Percentiles rank a stretch among this genome's conserved stretches.
phyloP scores from a whole-genome alignment of 2,113 vertebrate genomes.

The Pionites leucogaster region DNA sequence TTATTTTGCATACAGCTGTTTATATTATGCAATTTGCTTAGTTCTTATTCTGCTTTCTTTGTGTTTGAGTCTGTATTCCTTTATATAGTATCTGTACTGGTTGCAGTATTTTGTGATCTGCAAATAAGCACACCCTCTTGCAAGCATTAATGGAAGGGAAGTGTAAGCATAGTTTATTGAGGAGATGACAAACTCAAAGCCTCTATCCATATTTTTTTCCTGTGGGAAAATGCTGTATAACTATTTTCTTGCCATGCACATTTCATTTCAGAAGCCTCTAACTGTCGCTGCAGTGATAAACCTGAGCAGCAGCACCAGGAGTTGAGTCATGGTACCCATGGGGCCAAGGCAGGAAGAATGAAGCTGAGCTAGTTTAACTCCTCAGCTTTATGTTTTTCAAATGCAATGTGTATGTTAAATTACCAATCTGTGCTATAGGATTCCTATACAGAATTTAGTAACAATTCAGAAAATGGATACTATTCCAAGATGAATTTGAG shows the following conservation, averaged over 20 bases:
- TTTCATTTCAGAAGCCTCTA: conserved; percentile 42
- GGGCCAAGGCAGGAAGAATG: conserved; percentile 3
- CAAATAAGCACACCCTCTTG: not conserved
- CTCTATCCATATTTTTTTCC: not conserved
- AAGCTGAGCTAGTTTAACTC: not conserved
- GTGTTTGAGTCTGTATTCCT: not conserved
- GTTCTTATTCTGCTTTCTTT: not conserved
- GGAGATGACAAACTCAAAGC: not conserved
- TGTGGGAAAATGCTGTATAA: not conserved
- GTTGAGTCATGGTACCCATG: not conserved
- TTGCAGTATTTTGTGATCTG: not conserved
- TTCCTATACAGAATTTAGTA: conserved; percentile 3
- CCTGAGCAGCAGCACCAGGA: not conserved
- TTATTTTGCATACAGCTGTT: not conserved
- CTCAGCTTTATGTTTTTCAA: not conserved
- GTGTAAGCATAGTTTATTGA: not conserved
- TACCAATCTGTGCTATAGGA: not conserved
- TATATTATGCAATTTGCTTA: not conserved
- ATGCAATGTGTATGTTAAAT: not conserved
- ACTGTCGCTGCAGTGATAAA: not conserved
- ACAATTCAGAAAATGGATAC: not conserved
- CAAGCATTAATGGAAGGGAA: not conserved
- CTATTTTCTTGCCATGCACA: not conserved
- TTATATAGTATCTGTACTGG: not conserved
- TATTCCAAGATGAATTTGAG: not conserved